Evolutionary conservation across 2,797 vertebrate genomes (phyloP).

Genomic region (Onychomys torridus): DNA sequence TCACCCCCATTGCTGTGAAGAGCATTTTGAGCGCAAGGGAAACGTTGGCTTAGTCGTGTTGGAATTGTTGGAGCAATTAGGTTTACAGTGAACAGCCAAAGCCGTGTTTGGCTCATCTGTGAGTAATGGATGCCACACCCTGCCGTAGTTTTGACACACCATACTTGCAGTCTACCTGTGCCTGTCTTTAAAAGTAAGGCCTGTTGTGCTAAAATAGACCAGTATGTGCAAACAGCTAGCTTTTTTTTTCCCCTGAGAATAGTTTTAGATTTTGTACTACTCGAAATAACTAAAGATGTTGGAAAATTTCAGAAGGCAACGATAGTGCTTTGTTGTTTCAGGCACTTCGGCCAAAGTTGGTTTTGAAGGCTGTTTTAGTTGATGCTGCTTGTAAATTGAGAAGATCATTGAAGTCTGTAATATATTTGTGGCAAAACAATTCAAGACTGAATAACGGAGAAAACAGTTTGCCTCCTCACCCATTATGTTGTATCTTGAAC

Average conservation of each 20-base stretch:
- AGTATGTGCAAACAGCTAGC: neutral
- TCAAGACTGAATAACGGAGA: conserved; percentile 6
- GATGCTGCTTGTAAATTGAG: neutral
- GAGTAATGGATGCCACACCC: conserved; percentile 59
- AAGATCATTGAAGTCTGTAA: neutral
- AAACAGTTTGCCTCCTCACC: conserved; percentile 29
- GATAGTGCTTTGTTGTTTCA: conserved; percentile 60
- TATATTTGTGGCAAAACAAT: conserved; percentile 39
- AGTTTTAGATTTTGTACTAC: conserved; percentile 61
- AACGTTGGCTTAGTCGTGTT: conserved; percentile 27
- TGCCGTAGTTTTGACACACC: conserved; percentile 19
- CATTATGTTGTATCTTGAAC: neutral
- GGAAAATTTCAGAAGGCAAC: conserved; percentile 42
- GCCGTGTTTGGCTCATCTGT: neutral
- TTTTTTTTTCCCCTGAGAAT: conserved; percentile 9
- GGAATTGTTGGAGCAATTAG: neutral
- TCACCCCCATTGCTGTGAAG: neutral
- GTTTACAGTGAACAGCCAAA: conserved; percentile 4
- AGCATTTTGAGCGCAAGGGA: conserved; percentile 20
- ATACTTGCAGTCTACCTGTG: conserved; percentile 45
- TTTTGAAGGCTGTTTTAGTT: conserved; percentile 37
- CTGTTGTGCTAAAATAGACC: neutral
- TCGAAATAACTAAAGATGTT: conserved; percentile 56
- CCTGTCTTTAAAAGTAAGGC: neutral
- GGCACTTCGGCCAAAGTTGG: conserved; percentile 47